A percentile compares a stretch with the other conserved stretches of the same genome.
Evolutionary conservation across 2,797 vertebrate species (phyloP).

Genomic region (Coranthus polyacanthus): DNA sequence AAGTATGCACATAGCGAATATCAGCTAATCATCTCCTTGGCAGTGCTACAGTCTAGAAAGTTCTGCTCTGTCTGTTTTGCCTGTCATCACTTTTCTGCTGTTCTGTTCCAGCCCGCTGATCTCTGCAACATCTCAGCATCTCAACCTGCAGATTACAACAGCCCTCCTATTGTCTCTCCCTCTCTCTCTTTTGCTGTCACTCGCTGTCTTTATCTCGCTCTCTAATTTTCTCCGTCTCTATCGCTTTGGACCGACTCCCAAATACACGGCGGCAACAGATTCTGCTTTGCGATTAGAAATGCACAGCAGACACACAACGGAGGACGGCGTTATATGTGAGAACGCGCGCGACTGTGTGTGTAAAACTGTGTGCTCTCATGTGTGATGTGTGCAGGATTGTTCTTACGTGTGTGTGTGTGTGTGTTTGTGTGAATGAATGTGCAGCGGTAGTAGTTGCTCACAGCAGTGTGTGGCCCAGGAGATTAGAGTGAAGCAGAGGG

Average conservation of each 20-base stretch:
- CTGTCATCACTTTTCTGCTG: conserved; percentile 67
- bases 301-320: conserved; percentile 27
- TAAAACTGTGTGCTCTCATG: conserved; percentile 49
- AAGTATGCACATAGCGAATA: conserved; percentile 35
- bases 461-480: conserved; percentile 55
- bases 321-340: conserved; percentile 34
- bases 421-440: conserved; percentile 54
- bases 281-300: conserved; percentile 53
- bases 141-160: conserved; percentile 40
- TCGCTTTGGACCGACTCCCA: conserved; percentile 43
- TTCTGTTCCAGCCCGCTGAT: conserved; percentile 54
- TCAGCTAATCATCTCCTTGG: conserved; percentile 52
- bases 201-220: conserved; percentile 41
- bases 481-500: conserved; percentile 66
- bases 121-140: conserved; percentile 53
- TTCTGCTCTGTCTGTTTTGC: conserved; percentile 59
- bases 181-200: conserved; percentile 22
- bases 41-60: conserved; percentile 51
- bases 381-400: conserved; percentile 44
- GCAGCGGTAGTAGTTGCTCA: conserved; percentile 44
- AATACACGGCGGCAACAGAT: conserved; percentile 47
- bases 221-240: conserved; percentile 32
- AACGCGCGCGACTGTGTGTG: conserved; percentile 48
- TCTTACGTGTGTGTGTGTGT: conserved; percentile 5
- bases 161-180: conserved; percentile 12